Evolutionary conservation across 2,888 invertebrate species (phyloP).

Genomic region (Cataglyphis altisquamis): DNA sequence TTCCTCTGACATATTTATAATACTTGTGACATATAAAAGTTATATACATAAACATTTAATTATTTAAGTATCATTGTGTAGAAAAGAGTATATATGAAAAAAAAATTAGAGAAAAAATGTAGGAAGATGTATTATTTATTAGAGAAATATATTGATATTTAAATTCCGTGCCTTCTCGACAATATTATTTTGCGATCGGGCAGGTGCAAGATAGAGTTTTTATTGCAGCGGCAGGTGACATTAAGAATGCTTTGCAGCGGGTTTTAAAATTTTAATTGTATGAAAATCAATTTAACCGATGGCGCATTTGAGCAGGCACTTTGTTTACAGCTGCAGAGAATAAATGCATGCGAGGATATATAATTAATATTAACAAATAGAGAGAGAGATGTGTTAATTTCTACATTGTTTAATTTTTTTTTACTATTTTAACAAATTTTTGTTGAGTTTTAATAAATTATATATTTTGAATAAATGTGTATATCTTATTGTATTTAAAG

Average conservation of each 20-base stretch:
- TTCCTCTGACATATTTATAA: not conserved
- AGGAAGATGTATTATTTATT: not conserved
- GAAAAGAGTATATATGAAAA: not conserved
- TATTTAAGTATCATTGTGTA: not conserved
- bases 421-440: not conserved
- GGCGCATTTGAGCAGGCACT: not conserved
- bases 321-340: slow-evolving; percentile 31
- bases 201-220: slow-evolving; percentile 31
- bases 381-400: not conserved
- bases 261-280: slow-evolving; percentile 38
- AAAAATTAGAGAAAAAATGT: not conserved
- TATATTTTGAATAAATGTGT: not conserved
- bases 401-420: not conserved
- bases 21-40: not conserved
- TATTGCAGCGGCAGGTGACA: slow-evolving; percentile 33
- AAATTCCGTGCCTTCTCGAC: not conserved
- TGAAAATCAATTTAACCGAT: slow-evolving; percentile 52
- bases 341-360: not conserved
- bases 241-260: not conserved
- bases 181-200: slow-evolving; percentile 35
- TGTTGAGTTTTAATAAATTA: not conserved
- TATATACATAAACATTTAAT: not conserved
- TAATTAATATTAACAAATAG: not conserved
- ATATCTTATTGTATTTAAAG: not conserved
- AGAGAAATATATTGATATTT: not conserved